Evolutionary conservation across 2,797 vertebrate genomes (phyloP).

Genomic region (Alcedo atthis): DNA sequence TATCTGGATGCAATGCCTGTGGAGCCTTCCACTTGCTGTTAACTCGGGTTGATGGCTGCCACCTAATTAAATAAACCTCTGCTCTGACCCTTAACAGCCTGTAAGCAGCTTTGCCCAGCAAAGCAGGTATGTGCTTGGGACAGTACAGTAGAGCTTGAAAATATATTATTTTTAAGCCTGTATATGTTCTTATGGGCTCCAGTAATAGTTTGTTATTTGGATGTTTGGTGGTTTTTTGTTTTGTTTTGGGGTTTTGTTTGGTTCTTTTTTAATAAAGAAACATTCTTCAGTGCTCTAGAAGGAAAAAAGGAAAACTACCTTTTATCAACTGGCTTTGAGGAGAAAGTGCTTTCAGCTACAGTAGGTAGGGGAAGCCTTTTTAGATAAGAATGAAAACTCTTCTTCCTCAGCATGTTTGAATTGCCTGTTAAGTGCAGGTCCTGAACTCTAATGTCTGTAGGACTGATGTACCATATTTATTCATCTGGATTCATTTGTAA

Average conservation of each 20-base stretch:
- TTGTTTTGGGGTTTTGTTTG: too few relatives aligned
- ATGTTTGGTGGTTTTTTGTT: too few relatives aligned
- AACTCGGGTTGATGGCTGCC: background rate
- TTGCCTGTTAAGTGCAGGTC: background rate
- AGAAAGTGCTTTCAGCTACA: background rate
- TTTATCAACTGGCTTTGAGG: background rate
- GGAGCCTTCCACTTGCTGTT: background rate
- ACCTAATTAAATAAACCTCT: slow-evolving; percentile 63
- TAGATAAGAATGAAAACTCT: background rate
- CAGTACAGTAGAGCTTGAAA: slow-evolving; percentile 3
- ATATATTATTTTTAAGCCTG: background rate
- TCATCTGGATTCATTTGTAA: background rate
- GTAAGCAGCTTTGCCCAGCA: slow-evolving; percentile 64
- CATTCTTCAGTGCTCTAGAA: background rate
- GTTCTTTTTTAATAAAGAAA: background rate
- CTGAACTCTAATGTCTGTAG: background rate
- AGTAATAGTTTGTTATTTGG: background rate
- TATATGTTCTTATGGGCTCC: background rate
- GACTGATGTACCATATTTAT: background rate
- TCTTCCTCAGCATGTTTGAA: background rate
- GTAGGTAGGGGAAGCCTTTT: background rate
- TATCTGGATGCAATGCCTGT: background rate
- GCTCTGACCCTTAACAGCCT: slow-evolving; percentile 32
- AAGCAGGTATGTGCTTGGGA: slow-evolving; percentile 22
- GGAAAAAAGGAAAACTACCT: background rate